Evolutionary conservation across 1,140 invertebrate species (phyloP).

Genomic region (Drosophila sp.): DNA sequence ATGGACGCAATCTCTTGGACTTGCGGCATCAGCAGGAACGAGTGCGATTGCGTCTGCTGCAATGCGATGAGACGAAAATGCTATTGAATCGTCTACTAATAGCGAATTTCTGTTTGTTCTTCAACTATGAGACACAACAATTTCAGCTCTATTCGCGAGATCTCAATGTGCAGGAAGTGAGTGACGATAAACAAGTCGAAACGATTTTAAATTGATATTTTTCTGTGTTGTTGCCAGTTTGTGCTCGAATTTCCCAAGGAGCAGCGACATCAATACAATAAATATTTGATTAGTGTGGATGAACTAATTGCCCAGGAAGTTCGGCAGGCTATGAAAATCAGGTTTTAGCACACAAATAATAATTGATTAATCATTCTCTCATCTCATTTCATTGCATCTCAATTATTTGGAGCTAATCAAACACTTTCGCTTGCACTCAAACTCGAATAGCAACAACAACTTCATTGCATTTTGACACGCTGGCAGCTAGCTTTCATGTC

Average conservation of each 20-base stretch:
- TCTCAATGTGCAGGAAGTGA: conserved; percentile 70
- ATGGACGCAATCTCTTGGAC: conserved; percentile 85
- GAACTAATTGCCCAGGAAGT: conserved; percentile 67
- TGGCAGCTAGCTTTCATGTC: conserved; percentile 74
- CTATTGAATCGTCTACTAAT: conserved; percentile 86
- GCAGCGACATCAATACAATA: conserved; percentile 64
- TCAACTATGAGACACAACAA: conserved; percentile 77
- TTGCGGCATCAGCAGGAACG: conserved; percentile 85
- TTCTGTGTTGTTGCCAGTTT: conserved; percentile 52
- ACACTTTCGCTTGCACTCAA: conserved; percentile 30
- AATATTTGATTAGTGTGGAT: conserved; percentile 72
- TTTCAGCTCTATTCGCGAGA: conserved; percentile 68
- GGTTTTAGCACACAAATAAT: conserved; percentile 47
- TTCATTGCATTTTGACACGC: conserved; percentile 69
- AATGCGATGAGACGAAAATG: conserved; percentile 84
- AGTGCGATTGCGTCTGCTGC: conserved; percentile 69
- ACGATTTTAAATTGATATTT: not conserved
- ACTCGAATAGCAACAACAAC: conserved; percentile 30
- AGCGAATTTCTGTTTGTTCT: conserved; percentile 86
- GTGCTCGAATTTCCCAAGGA: conserved; percentile 68
- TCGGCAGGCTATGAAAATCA: conserved; percentile 72
- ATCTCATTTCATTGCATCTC: conserved; percentile 4
- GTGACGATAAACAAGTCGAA: not conserved
- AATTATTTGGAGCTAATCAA: conserved; percentile 6
- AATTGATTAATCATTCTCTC: conserved; percentile 8